A percentile compares a stretch with the other conserved stretches of the same genome.
Conservation (phyloP, 2,888 invertebrate genomes). For the Apamea sordens region DNA sequence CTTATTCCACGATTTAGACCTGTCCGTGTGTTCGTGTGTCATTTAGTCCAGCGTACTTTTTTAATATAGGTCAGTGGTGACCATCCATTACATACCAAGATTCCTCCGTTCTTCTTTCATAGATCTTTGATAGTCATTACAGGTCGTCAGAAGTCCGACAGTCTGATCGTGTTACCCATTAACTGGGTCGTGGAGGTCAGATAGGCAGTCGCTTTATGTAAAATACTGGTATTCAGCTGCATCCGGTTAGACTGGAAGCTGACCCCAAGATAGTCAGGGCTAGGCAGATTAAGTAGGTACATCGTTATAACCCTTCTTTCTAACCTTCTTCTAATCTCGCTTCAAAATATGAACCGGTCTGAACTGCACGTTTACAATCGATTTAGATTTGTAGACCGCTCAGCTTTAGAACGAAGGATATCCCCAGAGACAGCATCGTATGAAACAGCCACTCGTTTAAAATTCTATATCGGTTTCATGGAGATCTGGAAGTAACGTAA, state of each 20-base stretch:
- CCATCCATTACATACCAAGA: background rate
- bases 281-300: background rate
- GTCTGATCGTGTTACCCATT: background rate
- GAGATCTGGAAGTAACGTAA: slow-evolving; percentile 20
- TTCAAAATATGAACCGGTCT: background rate
- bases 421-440: slow-evolving; percentile 27
- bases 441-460: slow-evolving; percentile 42
- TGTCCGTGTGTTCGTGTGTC: no score
- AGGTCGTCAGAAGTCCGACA: background rate
- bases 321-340: background rate
- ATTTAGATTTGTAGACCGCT: slow-evolving; percentile 35
- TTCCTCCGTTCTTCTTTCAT: background rate
- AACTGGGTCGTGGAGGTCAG: background rate
- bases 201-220: background rate
- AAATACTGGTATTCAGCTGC: background rate
- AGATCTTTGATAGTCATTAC: background rate
- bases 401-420: slow-evolving; percentile 26
- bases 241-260: background rate
- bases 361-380: slow-evolving; percentile 22
- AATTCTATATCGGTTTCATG: slow-evolving; percentile 46
- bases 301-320: background rate
- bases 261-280: background rate
- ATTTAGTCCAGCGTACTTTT: no score
- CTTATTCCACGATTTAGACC: no score
- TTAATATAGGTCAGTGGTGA: background rate